A percentile compares a stretch with the other conserved stretches of the same genome.
Evolutionary conservation across 2,797 vertebrate species (phyloP).

Genomic region (Schizothorax lantsangensis): DNA sequence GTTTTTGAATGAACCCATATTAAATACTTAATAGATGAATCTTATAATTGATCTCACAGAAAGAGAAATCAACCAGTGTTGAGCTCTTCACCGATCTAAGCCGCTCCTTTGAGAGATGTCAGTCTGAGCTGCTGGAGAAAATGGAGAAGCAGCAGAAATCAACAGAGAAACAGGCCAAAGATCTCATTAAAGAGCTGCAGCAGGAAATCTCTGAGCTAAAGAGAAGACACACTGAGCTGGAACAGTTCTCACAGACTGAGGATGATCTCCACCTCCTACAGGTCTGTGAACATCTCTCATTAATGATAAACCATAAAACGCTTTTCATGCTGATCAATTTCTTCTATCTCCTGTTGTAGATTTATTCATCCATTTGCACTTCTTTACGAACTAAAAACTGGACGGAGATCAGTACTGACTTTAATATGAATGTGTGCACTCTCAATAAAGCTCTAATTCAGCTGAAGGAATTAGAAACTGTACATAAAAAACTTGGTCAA

Average conservation of each 20-base stretch:
- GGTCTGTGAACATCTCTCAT: neutral
- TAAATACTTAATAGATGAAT: neutral
- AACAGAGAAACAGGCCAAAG: neutral
- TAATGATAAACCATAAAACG: neutral
- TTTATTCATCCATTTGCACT: neutral
- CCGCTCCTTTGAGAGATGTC: neutral
- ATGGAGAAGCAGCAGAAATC: neutral
- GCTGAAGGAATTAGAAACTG: neutral
- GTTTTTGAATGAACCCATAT: neutral
- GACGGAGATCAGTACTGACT: neutral
- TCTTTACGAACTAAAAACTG: neutral
- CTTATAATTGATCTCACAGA: neutral
- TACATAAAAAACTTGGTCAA: neutral
- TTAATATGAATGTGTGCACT: neutral
- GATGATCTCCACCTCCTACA: neutral
- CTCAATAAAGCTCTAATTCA: constrained; percentile 3
- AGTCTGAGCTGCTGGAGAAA: neutral
- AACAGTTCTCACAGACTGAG: neutral
- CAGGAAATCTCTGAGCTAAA: neutral
- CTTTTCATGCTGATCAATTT: neutral
- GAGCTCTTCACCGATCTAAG: neutral
- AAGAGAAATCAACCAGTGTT: neutral
- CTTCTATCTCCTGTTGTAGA: neutral
- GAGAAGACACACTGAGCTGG: neutral
- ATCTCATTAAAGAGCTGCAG: neutral